Evolutionary conservation across 2,888 invertebrate species (phyloP).

Genomic region (Sympetrum striolatum): DNA sequence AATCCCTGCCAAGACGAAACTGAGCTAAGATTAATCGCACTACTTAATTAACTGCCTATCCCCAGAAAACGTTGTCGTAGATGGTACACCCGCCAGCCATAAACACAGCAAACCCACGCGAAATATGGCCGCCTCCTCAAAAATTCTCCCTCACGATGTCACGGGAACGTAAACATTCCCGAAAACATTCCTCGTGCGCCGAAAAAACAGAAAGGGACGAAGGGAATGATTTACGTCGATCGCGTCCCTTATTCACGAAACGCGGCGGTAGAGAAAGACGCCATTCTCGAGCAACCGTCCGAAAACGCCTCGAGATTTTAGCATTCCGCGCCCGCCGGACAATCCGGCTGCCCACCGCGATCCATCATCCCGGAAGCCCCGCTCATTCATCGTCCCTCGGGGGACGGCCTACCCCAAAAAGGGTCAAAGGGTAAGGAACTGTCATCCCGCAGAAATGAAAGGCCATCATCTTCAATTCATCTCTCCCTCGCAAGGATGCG

Average conservation of each 20-base stretch:
- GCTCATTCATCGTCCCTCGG: neutral
- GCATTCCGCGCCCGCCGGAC: slow-evolving; percentile 14
- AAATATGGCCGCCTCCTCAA: too few relatives aligned
- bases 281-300: neutral
- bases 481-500: neutral
- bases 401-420: neutral
- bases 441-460: slow-evolving; percentile 26
- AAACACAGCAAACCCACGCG: too few relatives aligned
- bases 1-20: too few relatives aligned
- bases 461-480: neutral
- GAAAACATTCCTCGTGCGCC: neutral
- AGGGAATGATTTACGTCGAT: neutral
- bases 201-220: neutral
- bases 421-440: neutral
- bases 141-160: neutral
- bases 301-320: neutral
- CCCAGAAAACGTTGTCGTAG: too few relatives aligned
- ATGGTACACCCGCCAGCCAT: too few relatives aligned
- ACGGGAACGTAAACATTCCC: neutral
- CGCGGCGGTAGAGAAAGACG: neutral
- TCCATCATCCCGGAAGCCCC: neutral
- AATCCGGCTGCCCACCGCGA: neutral
- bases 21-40: too few relatives aligned
- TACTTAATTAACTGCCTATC: too few relatives aligned
- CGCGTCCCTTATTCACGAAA: neutral